A percentile compares a stretch with the other conserved stretches of the same genome.
Evolutionary conservation across 2,797 vertebrate genomes (phyloP).

Genomic region (Steatocranus sp.): DNA sequence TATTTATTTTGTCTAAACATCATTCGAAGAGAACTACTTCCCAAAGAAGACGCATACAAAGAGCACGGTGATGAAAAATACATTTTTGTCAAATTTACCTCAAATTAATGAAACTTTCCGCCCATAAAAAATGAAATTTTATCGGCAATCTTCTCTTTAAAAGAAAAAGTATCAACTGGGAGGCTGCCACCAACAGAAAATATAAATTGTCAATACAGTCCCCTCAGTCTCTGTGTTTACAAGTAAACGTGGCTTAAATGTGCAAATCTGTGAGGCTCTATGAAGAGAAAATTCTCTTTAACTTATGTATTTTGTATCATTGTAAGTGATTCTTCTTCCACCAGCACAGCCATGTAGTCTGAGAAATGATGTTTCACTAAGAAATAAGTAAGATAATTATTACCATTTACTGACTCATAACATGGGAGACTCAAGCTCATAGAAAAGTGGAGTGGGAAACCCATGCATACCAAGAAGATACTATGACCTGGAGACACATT

Average conservation of each 20-base stretch:
- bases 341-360: neutral
- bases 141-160: neutral
- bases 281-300: neutral
- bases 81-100: neutral
- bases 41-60: neutral
- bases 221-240: neutral
- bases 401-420: neutral
- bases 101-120: fast-evolving
- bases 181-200: neutral
- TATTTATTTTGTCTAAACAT: neutral
- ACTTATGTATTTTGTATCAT: neutral
- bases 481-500: neutral
- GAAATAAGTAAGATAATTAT: neutral
- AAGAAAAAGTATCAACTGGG: neutral
- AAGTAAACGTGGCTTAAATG: neutral
- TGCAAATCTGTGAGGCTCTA: neutral
- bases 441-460: neutral
- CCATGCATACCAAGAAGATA: neutral
- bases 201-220: neutral
- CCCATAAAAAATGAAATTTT: neutral
- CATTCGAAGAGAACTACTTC: neutral
- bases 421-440: neutral
- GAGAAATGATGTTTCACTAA: neutral
- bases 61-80: neutral
- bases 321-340: neutral